phyloP scores from a whole-genome alignment of 2,888 invertebrate species.

The Orchestes rusci region DNA sequence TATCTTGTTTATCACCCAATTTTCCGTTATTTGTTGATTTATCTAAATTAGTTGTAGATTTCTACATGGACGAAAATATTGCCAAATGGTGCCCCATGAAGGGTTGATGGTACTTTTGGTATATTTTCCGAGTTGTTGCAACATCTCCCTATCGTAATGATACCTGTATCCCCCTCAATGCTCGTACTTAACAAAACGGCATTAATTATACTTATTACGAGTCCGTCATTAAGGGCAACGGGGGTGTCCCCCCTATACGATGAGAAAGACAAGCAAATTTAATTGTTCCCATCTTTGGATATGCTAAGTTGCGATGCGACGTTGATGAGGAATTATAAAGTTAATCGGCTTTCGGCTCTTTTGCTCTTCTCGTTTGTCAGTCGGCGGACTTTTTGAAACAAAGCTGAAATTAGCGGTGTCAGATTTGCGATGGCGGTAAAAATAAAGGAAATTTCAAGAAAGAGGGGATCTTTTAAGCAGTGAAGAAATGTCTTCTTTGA shows the following conservation, averaged over 20 bases:
- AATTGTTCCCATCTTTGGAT: slow-evolving; percentile 17
- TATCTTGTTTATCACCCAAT: background rate
- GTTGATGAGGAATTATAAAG: slow-evolving; percentile 23
- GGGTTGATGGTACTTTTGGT: too few relatives aligned
- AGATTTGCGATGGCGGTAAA: too few relatives aligned
- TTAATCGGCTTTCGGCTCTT: slow-evolving; percentile 23
- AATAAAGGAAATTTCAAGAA: too few relatives aligned
- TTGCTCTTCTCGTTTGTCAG: slow-evolving; percentile 17
- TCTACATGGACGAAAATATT: too few relatives aligned
- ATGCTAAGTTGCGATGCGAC: slow-evolving; percentile 18
- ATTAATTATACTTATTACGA: slow-evolving; percentile 19
- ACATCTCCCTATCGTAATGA: slow-evolving; percentile 13
- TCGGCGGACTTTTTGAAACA: slow-evolving; percentile 5
- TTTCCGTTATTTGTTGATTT: too few relatives aligned
- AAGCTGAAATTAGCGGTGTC: slow-evolving; percentile 12
- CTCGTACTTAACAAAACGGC: slow-evolving; percentile 17
- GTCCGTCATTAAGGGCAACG: slow-evolving; percentile 12
- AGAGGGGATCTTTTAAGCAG: too few relatives aligned
- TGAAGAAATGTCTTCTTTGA: too few relatives aligned
- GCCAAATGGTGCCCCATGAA: too few relatives aligned
- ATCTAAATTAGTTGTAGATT: too few relatives aligned
- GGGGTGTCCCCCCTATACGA: slow-evolving; percentile 13
- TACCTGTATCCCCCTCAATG: slow-evolving; percentile 10
- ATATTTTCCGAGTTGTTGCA: too few relatives aligned
- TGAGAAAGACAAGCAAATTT: slow-evolving; percentile 17